These are phyloP conservation scores for Taphrorychus bicolor DNA, from an alignment of 2,888 invertebrate species.

Conservation along the genomic window DNA sequence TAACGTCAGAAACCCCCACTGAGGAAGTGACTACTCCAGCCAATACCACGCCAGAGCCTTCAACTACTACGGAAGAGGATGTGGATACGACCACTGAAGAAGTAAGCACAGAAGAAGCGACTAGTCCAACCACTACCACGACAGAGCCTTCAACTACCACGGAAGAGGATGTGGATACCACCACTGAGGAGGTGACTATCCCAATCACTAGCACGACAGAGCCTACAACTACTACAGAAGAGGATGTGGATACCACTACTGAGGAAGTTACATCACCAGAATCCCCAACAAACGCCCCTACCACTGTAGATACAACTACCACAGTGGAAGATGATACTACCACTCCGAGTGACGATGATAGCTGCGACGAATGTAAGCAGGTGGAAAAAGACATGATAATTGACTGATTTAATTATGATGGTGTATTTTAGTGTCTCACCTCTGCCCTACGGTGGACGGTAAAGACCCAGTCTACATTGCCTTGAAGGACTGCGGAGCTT, in stretches of 20 bases:
- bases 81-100: too few species aligned
- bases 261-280: background rate
- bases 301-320: background rate
- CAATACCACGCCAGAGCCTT: background rate
- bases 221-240: background rate
- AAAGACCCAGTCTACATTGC: slow-evolving; percentile 40
- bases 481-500: slow-evolving; percentile 41
- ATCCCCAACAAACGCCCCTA: background rate
- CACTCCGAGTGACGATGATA: slow-evolving; percentile 10
- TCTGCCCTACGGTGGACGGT: slow-evolving; percentile 43
- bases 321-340: background rate
- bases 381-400: background rate
- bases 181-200: background rate
- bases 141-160: background rate
- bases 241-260: background rate
- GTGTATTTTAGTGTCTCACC: slow-evolving; percentile 10
- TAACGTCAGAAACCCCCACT: too few species aligned
- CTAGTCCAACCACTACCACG: background rate
- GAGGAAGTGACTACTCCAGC: background rate
- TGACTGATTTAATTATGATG: background rate
- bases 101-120: too few species aligned
- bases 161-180: background rate
- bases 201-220: background rate
- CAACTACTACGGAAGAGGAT: background rate
- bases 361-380: slow-evolving; percentile 21